A percentile compares a stretch with the other conserved stretches of the same genome.
These are phyloP conservation scores for Manis javanica DNA, from an alignment of 2,797 vertebrate genomes.

Conservation along the genomic window DNA sequence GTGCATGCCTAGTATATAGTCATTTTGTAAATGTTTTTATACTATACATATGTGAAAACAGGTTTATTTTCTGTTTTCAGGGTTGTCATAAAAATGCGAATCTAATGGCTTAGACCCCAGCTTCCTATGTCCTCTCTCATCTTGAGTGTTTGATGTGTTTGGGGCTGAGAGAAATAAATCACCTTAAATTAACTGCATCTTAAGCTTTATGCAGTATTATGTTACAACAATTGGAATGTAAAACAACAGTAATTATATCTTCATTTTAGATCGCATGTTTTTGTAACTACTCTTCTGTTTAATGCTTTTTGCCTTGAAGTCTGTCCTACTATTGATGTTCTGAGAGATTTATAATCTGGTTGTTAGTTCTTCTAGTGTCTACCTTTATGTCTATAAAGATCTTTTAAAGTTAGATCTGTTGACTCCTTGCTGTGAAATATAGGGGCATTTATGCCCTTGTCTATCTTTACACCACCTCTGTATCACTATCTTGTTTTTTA, in stretches of 20 bases:
- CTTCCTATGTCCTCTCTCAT: not conserved
- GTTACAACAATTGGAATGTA: not conserved
- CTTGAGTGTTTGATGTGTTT: not conserved
- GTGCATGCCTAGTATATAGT: not conserved
- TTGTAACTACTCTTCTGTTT: not conserved
- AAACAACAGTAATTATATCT: constrained; percentile 19
- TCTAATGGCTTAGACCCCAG: not conserved
- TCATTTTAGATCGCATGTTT: constrained; percentile 13
- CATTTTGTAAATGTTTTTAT: constrained; percentile 44
- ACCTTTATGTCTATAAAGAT: constrained; percentile 31
- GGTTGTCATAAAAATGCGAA: not conserved
- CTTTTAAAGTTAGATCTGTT: not conserved
- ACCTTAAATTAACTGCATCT: not conserved
- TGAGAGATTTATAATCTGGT: constrained; percentile 33
- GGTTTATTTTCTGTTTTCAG: not conserved
- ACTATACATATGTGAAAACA: constrained; percentile 28
- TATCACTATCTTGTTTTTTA: not conserved
- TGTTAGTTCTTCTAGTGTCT: constrained; percentile 15
- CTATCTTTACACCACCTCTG: not conserved
- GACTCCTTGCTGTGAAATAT: constrained; percentile 11
- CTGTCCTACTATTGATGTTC: not conserved
- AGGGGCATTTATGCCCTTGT: not conserved
- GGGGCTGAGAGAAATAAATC: not conserved
- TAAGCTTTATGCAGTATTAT: constrained; percentile 27
- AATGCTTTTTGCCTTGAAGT: constrained; percentile 32